Base-by-base conservation (phyloP, 2,113 vertebrate species). In the Laticauda colubrina region DNA sequence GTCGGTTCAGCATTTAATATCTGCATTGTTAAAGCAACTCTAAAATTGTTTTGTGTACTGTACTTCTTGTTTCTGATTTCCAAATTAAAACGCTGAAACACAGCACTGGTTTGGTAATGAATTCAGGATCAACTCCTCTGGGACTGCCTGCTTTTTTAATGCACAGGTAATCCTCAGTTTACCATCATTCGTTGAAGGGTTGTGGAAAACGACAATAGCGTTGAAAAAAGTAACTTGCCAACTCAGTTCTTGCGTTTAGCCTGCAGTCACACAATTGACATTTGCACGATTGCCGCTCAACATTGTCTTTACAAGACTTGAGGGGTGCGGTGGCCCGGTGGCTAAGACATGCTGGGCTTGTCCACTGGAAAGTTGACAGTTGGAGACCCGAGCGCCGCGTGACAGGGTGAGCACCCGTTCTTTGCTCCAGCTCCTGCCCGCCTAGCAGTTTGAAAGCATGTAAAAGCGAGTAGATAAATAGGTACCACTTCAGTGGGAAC, bases 331-430 rank as follows among this genome's bases (percentile, higher is more conserved):
- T 34, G 29, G 12, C 61, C 11, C 2, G 2, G 29, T 69, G 64
- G 64, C 15, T 15, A 34, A 69, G 14, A 69, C 51, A 11, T 0
- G 14, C 26, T n/a, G 29, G 26, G 61, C 64, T 34, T 69, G 5
- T 34, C 2, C 29, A 6, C 29, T 69, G 14, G 12, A 34, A 69
- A 12, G 14, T 69, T 69, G 64, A n/a, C 14, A 34, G 29, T 69
- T 34, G 0, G 3, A 69, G 29, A 34, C 29, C 64, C 29, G 5
- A n/a, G 29, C 0, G 29, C 29, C 0, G 5, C 3, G 5, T 0
- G 0, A 69, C 12, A 34, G 29, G 14, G 64, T n/a, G 64, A 34
- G 64, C 64, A 15, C 29, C 64, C 0, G 4, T 69, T 69, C 0
- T 5, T 69, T n/a, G 61, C 29, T 2, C 2, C 61, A 69, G 12